phyloP scores from a whole-genome alignment of 1,140 invertebrate genomes.

The Lepidurus couesii region DNA sequence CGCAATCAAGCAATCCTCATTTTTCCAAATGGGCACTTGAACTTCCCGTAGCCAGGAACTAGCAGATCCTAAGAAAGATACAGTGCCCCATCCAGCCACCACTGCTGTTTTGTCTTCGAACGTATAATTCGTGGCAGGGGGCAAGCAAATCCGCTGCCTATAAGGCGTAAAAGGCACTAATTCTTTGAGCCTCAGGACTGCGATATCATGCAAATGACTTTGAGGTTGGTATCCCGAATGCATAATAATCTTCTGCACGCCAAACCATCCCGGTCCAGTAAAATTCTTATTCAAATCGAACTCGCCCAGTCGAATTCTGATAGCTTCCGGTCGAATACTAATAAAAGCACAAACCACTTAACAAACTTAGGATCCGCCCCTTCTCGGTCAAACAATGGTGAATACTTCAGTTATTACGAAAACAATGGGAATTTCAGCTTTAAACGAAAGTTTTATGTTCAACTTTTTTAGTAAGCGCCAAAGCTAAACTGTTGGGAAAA shows the following conservation, averaged over 20 bases:
- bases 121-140: slow-evolving; percentile 42
- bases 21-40: slow-evolving; percentile 34
- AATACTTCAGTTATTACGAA: not conserved
- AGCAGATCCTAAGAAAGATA: slow-evolving; percentile 30
- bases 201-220: slow-evolving; percentile 33
- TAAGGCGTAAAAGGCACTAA: slow-evolving; percentile 27
- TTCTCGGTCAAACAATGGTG: not conserved
- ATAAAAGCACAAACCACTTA: not conserved
- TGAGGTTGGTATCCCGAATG: slow-evolving; percentile 30
- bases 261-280: not conserved
- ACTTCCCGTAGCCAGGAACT: slow-evolving; percentile 34
- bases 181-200: slow-evolving; percentile 26
- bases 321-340: slow-evolving; percentile 26
- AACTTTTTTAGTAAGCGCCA: too few species aligned
- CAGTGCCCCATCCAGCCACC: slow-evolving; percentile 35
- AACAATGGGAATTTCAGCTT: not conserved
- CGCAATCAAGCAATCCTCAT: slow-evolving; percentile 28
- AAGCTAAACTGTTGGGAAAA: not conserved
- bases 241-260: slow-evolving; percentile 26
- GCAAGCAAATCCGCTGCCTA: slow-evolving; percentile 33
- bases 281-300: slow-evolving; percentile 29
- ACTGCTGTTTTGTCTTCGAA: slow-evolving; percentile 33
- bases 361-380: not conserved
- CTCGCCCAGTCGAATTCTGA: slow-evolving; percentile 29
- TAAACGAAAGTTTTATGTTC: too few species aligned